Percentiles rank a stretch among this genome's conserved stretches.
phyloP scores from a whole-genome alignment of 2,888 invertebrate species.

The Embidobia sp. region DNA sequence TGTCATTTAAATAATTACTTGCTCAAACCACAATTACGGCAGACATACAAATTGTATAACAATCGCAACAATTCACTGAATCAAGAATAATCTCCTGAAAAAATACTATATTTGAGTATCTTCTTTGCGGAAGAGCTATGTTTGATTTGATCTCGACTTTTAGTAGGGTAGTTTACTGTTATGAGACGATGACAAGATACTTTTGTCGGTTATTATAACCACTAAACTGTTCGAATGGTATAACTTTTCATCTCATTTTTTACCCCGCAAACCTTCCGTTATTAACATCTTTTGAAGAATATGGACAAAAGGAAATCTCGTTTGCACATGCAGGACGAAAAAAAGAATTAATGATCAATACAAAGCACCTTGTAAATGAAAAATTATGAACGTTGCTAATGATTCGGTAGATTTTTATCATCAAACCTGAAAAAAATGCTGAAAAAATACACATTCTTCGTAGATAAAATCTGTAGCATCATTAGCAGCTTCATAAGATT shows the following conservation, averaged over 20 bases:
- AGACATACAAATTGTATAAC: conserved; percentile 17
- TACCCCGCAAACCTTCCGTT: neutral
- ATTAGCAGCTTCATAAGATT: too few species aligned
- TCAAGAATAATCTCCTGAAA: conserved; percentile 8
- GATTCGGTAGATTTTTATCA: conserved; percentile 44
- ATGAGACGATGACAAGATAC: conserved; percentile 26
- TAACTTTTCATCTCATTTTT: too few species aligned
- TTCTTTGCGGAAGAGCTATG: conserved; percentile 1
- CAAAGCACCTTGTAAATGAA: conserved; percentile 16
- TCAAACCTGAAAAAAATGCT: neutral
- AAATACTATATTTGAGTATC: conserved; percentile 19
- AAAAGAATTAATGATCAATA: conserved; percentile 23
- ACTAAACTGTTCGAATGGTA: conserved; percentile 15
- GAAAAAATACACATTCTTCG: conserved; percentile 21
- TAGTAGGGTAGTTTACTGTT: conserved; percentile 19
- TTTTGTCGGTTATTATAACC: neutral
- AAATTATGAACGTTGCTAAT: conserved; percentile 34
- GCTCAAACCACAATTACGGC: conserved; percentile 10
- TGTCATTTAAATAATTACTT: conserved; percentile 24
- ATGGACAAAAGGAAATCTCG: conserved; percentile 6
- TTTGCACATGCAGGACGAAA: conserved; percentile 16
- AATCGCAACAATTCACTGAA: conserved; percentile 2
- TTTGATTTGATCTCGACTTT: conserved; percentile 23
- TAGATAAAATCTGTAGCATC: conserved; percentile 44
- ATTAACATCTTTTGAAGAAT: conserved; percentile 8